A percentile compares a stretch with the other conserved stretches of the same genome.
Conservation (phyloP, 2,113 vertebrate species). For the Zapus hudsonius region DNA sequence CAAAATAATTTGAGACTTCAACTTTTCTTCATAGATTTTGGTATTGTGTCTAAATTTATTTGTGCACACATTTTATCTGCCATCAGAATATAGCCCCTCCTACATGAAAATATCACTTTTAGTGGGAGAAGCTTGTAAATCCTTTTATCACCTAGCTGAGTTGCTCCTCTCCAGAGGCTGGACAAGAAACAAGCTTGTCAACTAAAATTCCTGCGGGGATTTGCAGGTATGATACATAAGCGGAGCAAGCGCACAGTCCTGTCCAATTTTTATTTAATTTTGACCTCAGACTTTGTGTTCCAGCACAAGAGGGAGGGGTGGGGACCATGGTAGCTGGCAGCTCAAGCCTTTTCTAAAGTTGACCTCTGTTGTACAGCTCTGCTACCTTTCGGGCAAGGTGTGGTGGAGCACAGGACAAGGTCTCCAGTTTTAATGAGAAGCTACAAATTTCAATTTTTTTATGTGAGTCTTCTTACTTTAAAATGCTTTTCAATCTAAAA, state of each 20-base stretch:
- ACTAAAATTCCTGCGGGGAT: not conserved
- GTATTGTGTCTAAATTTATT: not conserved
- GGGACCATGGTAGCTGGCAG: not conserved
- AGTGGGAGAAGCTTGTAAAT: not conserved
- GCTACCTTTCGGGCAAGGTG: not conserved
- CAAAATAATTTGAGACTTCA: not conserved
- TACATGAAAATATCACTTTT: not conserved
- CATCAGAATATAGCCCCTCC: not conserved
- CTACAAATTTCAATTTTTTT: not conserved
- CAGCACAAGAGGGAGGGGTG: not conserved
- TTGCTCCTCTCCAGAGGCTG: not conserved
- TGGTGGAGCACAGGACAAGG: not conserved
- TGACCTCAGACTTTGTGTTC: not conserved
- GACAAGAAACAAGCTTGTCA: not conserved
- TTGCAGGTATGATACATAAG: not conserved
- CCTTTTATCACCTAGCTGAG: not conserved
- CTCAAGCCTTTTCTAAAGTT: not conserved
- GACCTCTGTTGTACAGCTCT: not conserved
- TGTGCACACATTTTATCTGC: not conserved
- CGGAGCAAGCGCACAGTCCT: not conserved
- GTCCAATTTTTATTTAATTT: constrained; percentile 3
- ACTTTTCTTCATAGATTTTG: not conserved
- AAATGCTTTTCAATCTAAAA: constrained; percentile 7
- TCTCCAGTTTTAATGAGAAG: constrained; percentile 23
- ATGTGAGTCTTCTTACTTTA: constrained; percentile 39